phyloP scores from a whole-genome alignment of 2,888 invertebrate species.

The Parnassius glacialis region DNA sequence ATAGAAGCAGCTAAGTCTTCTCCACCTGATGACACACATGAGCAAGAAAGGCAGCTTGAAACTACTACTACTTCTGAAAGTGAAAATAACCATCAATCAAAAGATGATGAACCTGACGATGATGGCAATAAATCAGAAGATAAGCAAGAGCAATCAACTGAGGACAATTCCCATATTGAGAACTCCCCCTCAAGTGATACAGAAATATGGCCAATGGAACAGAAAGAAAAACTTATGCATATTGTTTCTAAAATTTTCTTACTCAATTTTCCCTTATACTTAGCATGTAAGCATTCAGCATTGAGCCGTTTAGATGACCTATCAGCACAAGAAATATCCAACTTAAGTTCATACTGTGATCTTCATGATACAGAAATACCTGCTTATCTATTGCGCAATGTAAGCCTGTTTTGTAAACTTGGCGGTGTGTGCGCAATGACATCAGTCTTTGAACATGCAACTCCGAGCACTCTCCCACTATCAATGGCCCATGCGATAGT shows the following conservation, averaged over 20 bases:
- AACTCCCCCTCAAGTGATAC: constrained; percentile 46
- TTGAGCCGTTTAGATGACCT: constrained; percentile 91
- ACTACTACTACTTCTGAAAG: constrained; percentile 43
- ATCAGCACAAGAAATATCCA: constrained; percentile 90
- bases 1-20: constrained; percentile 60
- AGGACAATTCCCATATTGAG: constrained; percentile 32
- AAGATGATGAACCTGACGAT: constrained; percentile 44
- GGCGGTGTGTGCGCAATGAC: constrained; percentile 94
- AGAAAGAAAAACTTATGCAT: constrained; percentile 93
- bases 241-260: constrained; percentile 93
- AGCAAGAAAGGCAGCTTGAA: constrained; percentile 46
- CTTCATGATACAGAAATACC: constrained; percentile 96
- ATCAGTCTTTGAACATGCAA: constrained; percentile 89
- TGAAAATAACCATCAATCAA: constrained; percentile 40
- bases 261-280: constrained; percentile 93
- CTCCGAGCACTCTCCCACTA: constrained; percentile 88
- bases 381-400: constrained; percentile 93
- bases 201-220: constrained; percentile 86
- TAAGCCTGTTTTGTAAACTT: constrained; percentile 95
- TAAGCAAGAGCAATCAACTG: constrained; percentile 34
- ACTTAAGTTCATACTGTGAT: constrained; percentile 91
- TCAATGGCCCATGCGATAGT: constrained; percentile 96
- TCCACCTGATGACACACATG: constrained; percentile 46
- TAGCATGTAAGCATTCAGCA: constrained; percentile 92
- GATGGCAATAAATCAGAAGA: constrained; percentile 46